Percentiles rank a stretch among this genome's conserved stretches.
Evolutionary conservation across 2,888 invertebrate species (phyloP).

Genomic region (Belgica antarctica): DNA sequence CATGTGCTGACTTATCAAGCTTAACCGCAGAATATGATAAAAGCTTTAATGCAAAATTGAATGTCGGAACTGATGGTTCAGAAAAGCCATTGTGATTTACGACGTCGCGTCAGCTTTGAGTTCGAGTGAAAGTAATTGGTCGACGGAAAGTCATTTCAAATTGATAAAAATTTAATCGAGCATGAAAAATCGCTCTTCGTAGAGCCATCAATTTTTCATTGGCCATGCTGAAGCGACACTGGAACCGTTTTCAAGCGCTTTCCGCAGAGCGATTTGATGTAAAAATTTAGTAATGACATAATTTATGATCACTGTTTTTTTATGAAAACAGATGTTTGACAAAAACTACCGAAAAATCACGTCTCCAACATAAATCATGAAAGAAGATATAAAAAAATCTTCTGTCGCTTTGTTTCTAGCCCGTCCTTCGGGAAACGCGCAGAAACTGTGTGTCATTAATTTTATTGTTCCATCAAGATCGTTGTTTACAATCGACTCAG

Average conservation of each 20-base stretch:
- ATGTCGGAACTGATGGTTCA: too few species aligned
- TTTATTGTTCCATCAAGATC: conserved; percentile 37
- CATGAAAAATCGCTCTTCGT: neutral
- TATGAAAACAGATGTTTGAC: conserved; percentile 20
- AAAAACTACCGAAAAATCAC: conserved; percentile 37
- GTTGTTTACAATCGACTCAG: neutral
- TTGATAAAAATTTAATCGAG: conserved; percentile 43
- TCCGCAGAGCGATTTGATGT: conserved; percentile 2
- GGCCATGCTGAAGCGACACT: neutral
- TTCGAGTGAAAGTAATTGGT: neutral
- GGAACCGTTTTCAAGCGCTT: too few species aligned
- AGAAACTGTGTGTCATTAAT: conserved; percentile 36
- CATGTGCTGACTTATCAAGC: too few species aligned
- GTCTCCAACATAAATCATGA: conserved; percentile 40
- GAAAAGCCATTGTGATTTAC: neutral
- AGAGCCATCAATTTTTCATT: conserved; percentile 37
- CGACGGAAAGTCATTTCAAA: neutral
- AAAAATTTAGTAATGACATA: conserved; percentile 38
- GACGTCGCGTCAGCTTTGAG: too few species aligned
- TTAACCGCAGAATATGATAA: too few species aligned
- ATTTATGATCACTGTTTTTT: conserved; percentile 31
- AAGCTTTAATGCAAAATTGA: too few species aligned
- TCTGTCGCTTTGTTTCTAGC: neutral
- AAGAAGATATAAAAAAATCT: conserved; percentile 7
- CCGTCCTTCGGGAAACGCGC: neutral